Evolutionary conservation across 1,140 invertebrate species (phyloP).

Genomic region (Pseudomyrmex pallidus): DNA sequence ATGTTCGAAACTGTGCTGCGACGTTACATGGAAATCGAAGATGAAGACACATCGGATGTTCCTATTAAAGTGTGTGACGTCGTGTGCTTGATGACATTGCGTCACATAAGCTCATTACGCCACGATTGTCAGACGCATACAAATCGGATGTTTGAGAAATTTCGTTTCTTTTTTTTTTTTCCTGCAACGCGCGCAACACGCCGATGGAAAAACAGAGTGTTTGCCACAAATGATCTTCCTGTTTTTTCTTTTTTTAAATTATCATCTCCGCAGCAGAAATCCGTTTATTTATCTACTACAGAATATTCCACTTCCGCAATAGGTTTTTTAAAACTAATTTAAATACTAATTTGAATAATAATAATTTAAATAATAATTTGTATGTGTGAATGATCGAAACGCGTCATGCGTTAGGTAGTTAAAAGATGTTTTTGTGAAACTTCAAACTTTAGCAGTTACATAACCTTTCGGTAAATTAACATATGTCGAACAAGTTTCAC

Average conservation of each 20-base stretch:
- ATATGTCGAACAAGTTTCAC: too few relatives aligned
- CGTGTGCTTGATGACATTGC: conserved; percentile 7
- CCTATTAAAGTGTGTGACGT: neutral
- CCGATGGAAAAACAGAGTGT: too few relatives aligned
- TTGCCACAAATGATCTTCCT: too few relatives aligned
- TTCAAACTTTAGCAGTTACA: too few relatives aligned
- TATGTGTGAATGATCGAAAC: too few relatives aligned
- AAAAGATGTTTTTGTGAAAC: too few relatives aligned
- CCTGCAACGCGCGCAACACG: neutral
- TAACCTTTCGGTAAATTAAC: too few relatives aligned
- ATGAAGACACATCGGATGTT: conserved; percentile 6
- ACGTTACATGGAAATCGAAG: conserved; percentile 1
- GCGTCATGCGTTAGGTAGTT: too few relatives aligned
- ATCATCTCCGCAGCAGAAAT: conserved; percentile 13
- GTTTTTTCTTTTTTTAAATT: too few relatives aligned
- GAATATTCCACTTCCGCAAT: neutral
- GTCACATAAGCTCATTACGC: conserved; percentile 34
- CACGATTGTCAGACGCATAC: conserved; percentile 29
- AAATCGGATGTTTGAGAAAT: conserved; percentile 39
- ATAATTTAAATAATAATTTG: neutral
- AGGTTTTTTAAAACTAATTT: neutral
- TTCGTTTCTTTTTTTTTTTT: too few relatives aligned
- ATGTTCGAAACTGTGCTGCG: neutral
- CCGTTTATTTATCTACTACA: neutral
- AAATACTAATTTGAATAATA: neutral